Base-by-base conservation (phyloP, 2,888 invertebrate genomes). In the Agrilus biguttatus region DNA sequence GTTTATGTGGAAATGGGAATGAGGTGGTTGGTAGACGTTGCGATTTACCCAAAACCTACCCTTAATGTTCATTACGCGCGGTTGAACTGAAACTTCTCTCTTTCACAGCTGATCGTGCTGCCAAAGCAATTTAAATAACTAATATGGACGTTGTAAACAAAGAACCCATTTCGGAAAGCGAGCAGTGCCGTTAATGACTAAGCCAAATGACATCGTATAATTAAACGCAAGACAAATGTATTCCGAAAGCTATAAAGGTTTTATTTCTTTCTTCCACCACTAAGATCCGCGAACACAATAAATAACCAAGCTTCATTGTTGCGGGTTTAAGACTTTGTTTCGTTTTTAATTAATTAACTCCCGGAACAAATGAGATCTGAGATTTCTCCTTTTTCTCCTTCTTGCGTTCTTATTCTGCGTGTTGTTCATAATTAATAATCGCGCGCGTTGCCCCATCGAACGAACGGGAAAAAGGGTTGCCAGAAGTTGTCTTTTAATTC, bases 311-410 rank as follows among this genome's bases (percentile, higher is more conserved):
- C 39, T 28, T 21, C 44, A 37, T 39, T 41, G 41, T 45, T 43
- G 41, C 45, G 52, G 48, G 47, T 47, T 50, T 48, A 49, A 54
- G 49, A 51, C 54, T 49, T 50, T 50, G 54, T 57, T 57, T 58
- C 55, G 54, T 59, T 60, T 60, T 58, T 61, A 61, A 63, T 63
- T 63, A 63, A 64, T 64, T 62, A 62, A 61, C 58, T 54, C 49
- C 51, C 55, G 56, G 57, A 61, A 61, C 59, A 62, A 63, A 62
- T 61, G 60, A 57, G 60, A 58, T 60, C 59, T 53, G 53, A 59
- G 56, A 58, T 60, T 60, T 56, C 55, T 52, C 53, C 54, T 51
- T 53, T 49, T 51, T 48, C 23, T 23, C 23, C 23, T 6, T 23
- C 23, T 8, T 23, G 7, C 23, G 49, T 51, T 55, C 54, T 54